Base-by-base conservation (phyloP, 2,888 invertebrate genomes). In the Tineola bisselliella region DNA sequence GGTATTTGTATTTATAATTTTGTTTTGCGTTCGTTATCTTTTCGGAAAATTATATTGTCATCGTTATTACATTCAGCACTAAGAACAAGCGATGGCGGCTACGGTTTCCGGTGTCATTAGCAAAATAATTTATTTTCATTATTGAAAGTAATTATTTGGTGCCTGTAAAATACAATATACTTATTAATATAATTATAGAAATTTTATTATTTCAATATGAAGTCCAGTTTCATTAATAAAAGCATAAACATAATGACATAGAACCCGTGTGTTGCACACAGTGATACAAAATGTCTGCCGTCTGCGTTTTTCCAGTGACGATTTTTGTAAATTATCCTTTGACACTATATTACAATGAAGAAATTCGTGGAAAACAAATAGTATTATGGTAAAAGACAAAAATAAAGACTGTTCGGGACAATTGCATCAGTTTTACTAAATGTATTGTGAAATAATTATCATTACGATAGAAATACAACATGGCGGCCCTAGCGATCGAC, bases 401-500 rank as follows among this genome's bases (percentile, higher is more conserved):
- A 25, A 6, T 19, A 18, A 18, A 2, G 54, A 25, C 25, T 19
- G 17, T 54, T 54, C 17, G 25, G 13, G 54, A 10, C 48, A 10
- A 5, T 44, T 44, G 2, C 48, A n/a, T 48, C 13, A 13, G 6
- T 48, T 38, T 15, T 48, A 17, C 2, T 15, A 13, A 17, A 13
- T 52, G 6, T 8, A 56, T 56, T 18, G 56, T 56, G 56, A 19
- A 56, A 56, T 56, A 44, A 59, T 17, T 17, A 11, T 6, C 18
- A 17, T 44, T 43, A 44, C 15, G 59, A 48, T 60, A 60, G n/a
- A 43, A 60, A 84, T 82, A 78, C 84, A 84, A 86, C 84, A 92
- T 92, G 92, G 92, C 92, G 91, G 91, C 88, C 79, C 1, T 77
- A 75, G 66, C 75, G 77, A 83, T 87, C 87, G 87, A 88, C 92